Evolutionary conservation across 2,113 vertebrate species (phyloP), one percentile per base, ranked within the genome.

Genomic region (Tragelaphus imberbis): DNA sequence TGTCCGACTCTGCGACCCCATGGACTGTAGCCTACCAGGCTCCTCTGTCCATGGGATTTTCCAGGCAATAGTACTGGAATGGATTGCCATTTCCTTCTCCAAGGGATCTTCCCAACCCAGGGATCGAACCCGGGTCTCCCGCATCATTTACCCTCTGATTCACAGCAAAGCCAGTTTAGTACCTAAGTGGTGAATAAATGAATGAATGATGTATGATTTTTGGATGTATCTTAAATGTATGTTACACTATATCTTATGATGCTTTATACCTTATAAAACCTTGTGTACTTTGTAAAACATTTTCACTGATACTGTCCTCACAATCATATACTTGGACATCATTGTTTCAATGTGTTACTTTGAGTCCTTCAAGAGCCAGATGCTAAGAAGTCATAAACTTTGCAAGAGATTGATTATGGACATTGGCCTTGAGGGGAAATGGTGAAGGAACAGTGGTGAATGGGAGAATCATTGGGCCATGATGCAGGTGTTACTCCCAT

Each of bases 401-500:
- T 44, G 11, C 1, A 56, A 85, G 63, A 91, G 8, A 40, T 10
- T 40, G 17, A 61, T 53, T 30, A 84, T 36, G 33, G 51, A 80
- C 65, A 65, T 14, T 12, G 8, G 0, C 11, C 40, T 55, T 23
- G 8, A 53, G 7, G 13, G 51, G 58, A 90, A 58, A 49, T 49
- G 30, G 40, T 7, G 36, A 65, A 58, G 63, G 21, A 40, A 2
- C 1, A 61, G 25, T 2, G n/a, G 10, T 28, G 33, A 13, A n/a
- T 59, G 12, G 17, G 36, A 15, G 5, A 81, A 25, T 17, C 27
- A 27, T 19, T 16, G 87, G 61, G 28, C 1, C 16, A 23, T 1
- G n/a, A 23, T 12, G 0, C 5, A 71, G 14, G 33, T n/a, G 5
- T 75, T 59, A 55, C 40, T 80, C 5, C 0, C 2, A 7, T 12